Base-by-base conservation (phyloP, 2,888 invertebrate genomes). In the Slavum lentiscoides region DNA sequence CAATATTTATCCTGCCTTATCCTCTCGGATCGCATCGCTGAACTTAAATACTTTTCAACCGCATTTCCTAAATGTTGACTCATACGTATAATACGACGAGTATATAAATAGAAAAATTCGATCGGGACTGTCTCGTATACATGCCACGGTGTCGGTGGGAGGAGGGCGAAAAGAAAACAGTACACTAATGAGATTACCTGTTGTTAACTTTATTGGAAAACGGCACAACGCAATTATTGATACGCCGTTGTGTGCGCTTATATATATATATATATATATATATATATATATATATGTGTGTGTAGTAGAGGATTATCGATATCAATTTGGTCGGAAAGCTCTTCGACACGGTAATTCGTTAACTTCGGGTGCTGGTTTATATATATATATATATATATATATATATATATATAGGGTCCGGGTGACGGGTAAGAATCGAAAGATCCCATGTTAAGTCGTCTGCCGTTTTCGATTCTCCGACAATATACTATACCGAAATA, bases 161-260 rank as follows among this genome's bases (percentile, higher is more conserved):
- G 19, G 23, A 17, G 7, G 2, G 17, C 5, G 30, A 66, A 66
- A 66, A 69, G 37, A 70, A 58, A 58, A 37, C n/a, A 21, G 61
- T 19, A 19, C 66, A 17, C 55, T 66, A 74, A 74, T 74, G 55
- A 66, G 74, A 74, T 74, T 74, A 74, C 74, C 66, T 58, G 66
- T 74, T 77, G 76, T 77, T 70, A 62, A 62, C 49, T 62, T 77
- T 77, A 70, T 77, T 77, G 61, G 69, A 69, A 70, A 77, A 15
- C 21, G 17, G 30, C 53, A 53, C n/a, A 77, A 77, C 62, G 49
- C 21, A 62, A 77, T 69, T 70, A 62, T 70, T 77, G 61, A 37
- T 21, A 6, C 62, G 15, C 19, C n/a, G 61, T 53, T 17, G 4
- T 21, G n/a, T 21, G 37, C 55, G 37, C 37, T 13, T 21, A 37